A percentile compares a stretch with the other conserved stretches of the same genome.
phyloP scores from a whole-genome alignment of 2,888 invertebrate genomes.

The Catocala nupta region DNA sequence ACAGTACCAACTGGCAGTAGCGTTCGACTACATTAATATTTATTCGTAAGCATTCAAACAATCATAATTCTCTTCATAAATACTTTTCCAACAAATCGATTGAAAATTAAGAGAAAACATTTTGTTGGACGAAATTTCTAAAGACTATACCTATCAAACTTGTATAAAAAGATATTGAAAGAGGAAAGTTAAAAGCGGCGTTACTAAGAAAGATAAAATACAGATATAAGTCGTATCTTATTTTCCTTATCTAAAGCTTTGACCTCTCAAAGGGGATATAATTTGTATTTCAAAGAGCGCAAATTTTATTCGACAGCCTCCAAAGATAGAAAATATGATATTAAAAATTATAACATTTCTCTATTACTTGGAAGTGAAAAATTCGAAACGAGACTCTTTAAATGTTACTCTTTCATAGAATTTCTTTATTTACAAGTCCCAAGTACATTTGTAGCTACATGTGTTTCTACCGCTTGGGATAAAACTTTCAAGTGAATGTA shows the following conservation, averaged over 20 bases:
- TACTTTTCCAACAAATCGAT: background rate
- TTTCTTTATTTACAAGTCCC: background rate
- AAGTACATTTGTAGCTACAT: background rate
- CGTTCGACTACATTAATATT: background rate
- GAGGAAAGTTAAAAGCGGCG: constrained; percentile 17
- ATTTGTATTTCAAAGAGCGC: constrained; percentile 50
- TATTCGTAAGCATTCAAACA: background rate
- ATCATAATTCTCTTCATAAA: background rate
- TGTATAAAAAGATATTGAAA: constrained; percentile 16
- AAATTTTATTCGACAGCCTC: constrained; percentile 36
- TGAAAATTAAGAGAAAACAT: constrained; percentile 3
- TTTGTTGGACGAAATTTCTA: constrained; percentile 9
- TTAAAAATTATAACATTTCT: constrained; percentile 9
- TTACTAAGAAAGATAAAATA: constrained; percentile 28
- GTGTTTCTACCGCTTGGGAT: background rate
- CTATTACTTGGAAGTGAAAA: background rate
- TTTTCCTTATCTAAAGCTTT: constrained; percentile 48
- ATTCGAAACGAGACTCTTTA: background rate
- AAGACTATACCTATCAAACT: constrained; percentile 15
- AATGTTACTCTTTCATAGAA: background rate
- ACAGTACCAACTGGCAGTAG: background rate
- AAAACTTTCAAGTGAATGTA: background rate
- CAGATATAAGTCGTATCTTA: constrained; percentile 47
- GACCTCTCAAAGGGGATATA: constrained; percentile 44
- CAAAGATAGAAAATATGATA: constrained; percentile 20